Percentiles rank a stretch among this genome's conserved stretches.
These are phyloP conservation scores for Sceloporus tristichus DNA, from an alignment of 2,113 vertebrate genomes.

Conservation along the genomic window DNA sequence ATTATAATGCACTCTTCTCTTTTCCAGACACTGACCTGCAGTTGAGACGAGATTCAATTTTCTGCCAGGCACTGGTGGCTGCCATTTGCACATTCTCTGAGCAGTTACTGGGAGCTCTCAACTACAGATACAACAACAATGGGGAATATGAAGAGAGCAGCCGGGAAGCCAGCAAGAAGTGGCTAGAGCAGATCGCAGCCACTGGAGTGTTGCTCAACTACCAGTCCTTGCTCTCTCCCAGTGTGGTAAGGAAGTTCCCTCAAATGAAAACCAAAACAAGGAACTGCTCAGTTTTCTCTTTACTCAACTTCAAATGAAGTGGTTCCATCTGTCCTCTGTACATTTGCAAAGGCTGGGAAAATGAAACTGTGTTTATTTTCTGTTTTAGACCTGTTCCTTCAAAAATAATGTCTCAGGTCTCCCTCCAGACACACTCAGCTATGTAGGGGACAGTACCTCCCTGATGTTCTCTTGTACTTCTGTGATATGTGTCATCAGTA, in stretches of 20 bases:
- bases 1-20: constrained; percentile 17
- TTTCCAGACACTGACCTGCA: constrained; percentile 91
- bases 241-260: constrained; percentile 82
- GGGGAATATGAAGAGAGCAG: constrained; percentile 96
- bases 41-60: constrained; percentile 91
- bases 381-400: neutral
- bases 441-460: neutral
- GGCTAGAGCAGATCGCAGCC: constrained; percentile 94
- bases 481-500: neutral
- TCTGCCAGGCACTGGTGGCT: constrained; percentile 93
- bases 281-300: neutral
- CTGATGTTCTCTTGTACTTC: neutral
- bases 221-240: constrained; percentile 89
- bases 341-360: constrained; percentile 2
- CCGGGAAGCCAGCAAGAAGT: constrained; percentile 96
- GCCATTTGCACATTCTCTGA: constrained; percentile 91
- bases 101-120: constrained; percentile 91
- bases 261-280: neutral
- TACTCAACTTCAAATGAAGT: neutral
- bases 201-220: constrained; percentile 92
- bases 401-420: neutral
- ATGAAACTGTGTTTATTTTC: neutral
- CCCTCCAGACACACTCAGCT: no score
- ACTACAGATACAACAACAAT: constrained; percentile 92
- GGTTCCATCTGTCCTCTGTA: neutral